Conservation (phyloP, 2,888 invertebrate species). For the Cyrtodaria siliqua region DNA sequence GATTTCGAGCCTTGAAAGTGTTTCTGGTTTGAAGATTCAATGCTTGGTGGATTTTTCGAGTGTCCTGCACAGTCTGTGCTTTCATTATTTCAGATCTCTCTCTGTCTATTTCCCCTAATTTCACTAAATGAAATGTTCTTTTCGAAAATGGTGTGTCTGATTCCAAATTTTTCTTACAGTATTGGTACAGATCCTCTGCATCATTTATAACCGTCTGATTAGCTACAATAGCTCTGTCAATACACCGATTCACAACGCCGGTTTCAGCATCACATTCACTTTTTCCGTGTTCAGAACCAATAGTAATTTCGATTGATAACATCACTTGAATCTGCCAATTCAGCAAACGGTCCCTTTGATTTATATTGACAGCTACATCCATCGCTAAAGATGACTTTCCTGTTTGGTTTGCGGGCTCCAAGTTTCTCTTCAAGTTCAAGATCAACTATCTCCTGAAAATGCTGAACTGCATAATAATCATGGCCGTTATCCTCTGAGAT, state of each 20-base stretch:
- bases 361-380: constrained; percentile 38
- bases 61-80: constrained; percentile 21
- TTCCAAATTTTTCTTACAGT: constrained; percentile 33
- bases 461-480: constrained; percentile 41
- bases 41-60: constrained; percentile 35
- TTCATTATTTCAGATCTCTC: constrained; percentile 26
- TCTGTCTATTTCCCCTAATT: constrained; percentile 30
- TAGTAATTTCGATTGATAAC: constrained; percentile 26
- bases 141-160: constrained; percentile 19
- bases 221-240: constrained; percentile 33
- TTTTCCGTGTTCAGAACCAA: constrained; percentile 39
- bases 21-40: constrained; percentile 17
- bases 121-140: constrained; percentile 35
- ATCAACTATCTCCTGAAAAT: constrained; percentile 30
- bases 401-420: constrained; percentile 10
- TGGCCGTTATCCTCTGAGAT: constrained; percentile 43
- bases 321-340: constrained; percentile 8
- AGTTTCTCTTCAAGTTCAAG: constrained; percentile 16
- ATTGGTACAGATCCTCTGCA: constrained; percentile 32
- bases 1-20: constrained; percentile 21
- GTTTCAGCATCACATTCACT: constrained; percentile 27
- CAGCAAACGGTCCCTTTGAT: constrained; percentile 39
- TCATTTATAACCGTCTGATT: constrained; percentile 27
- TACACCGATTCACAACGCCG: constrained; percentile 10
- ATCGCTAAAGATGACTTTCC: constrained; percentile 31